Base-by-base conservation (phyloP, 1,140 invertebrate genomes). In the Caerostris extrusa region DNA sequence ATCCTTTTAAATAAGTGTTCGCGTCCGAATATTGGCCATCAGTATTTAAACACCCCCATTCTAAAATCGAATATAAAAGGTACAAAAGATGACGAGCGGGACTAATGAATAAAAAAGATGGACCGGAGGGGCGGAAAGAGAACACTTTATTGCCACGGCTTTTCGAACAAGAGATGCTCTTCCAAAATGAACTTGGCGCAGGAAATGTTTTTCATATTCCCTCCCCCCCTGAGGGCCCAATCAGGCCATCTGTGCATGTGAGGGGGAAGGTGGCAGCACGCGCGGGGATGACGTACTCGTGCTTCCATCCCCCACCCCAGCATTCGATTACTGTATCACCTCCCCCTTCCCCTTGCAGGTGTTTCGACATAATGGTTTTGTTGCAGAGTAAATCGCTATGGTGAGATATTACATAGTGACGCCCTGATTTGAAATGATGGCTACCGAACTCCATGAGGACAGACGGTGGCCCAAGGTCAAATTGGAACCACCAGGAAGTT, bases 161-260 rank as follows among this genome's bases (percentile, higher is more conserved):
- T 87, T 34, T 53, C 58, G 12, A 55, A 57, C 58, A 60, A 55
- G 34, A 77, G 88, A 90, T 56, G 88, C 19, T 67, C 55, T 53
- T 61, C 58, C n/a, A 69, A 90, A 90, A 71, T 71, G 88, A 67
- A 56, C 67, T 77, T 85, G 12, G n/a, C 81, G 60, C 90, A 92
- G 90, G 90, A 92, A 92, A 92, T 85, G 90, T 92, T 92, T 92
- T 92, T 92, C 90, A 85, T 85, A 92, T 92, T 77, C 71, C 34
- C 34, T 34, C 34, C 87, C 90, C 81, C 90, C 90, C 90, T 83
- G 7, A 92, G 81, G 90, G 90, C 34, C 90, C 90, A 92, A 92
- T 92, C 90, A 85, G 81, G 90, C 90, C 90, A 92, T 92, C 90
- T 92, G 90, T 92, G 90, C 81, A 14, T 12, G 77, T 10, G 50